Evolutionary conservation across 2,113 vertebrate species (phyloP), one percentile per base, ranked within the genome.

Genomic region (Calidris pygmaea): DNA sequence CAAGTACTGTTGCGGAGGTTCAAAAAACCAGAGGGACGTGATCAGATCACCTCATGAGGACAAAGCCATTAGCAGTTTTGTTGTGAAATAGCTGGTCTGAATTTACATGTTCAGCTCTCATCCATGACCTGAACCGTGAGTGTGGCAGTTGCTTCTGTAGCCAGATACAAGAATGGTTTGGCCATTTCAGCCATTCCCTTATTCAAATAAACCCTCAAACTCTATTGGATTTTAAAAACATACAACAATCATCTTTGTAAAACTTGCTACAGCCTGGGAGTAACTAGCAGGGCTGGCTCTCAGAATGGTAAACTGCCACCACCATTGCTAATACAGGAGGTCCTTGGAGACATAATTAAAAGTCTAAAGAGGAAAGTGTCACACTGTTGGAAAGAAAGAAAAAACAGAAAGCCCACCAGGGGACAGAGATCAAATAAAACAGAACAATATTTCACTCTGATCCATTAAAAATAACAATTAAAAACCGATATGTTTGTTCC

Each of bases 391-490:
- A 95, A 93, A 97, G 66, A 88, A 96, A 90, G 53, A 67, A 96
- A 90, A 84, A 87, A 88, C n/a, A 91, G 74, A 95, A 96, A 95
- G 73, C 72, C 82, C 92, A 89, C 24, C 56, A 85, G 76, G 95
- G 93, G 86, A 97, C 39, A 68, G 78, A 97, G 96, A 98, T 97
- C 93, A 97, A 98, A 98, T 94, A 82, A 97, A 96, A 93, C 77
- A 97, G 85, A 97, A 90, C 63, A 96, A 68, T 97, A 97, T 97
- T 98, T 98, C 97, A 96, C 84, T 95, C 83, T 63, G 37, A 93
- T 94, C 93, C 87, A 95, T 97, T 97, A 98, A 96, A 97, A 97
- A 77, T 93, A 96, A 97, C 91, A 97, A 97, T 95, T 97, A 97
- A 98, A 98, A 95, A 27, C 75, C 55, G 95, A 88, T 96, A 93